Evolutionary conservation across 2,113 vertebrate genomes (phyloP).

Genomic region (Gambusia holbrooki): DNA sequence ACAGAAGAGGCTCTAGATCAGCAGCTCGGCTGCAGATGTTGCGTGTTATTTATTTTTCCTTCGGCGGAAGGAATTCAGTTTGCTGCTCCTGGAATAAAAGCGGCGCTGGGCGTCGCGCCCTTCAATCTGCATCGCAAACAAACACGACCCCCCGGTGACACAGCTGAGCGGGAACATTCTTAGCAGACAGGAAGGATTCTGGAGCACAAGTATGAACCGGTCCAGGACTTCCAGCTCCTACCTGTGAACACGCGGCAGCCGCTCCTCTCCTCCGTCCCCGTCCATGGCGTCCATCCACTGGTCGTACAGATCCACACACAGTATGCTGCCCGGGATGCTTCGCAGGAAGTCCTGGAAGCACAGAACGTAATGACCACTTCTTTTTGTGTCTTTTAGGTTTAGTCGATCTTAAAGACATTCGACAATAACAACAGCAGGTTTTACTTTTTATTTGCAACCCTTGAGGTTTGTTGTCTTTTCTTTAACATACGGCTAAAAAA

Average conservation of each 20-base stretch:
- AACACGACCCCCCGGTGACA: not conserved
- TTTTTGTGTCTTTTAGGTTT: not conserved
- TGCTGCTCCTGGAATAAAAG: constrained; percentile 23
- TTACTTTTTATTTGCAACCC: not conserved
- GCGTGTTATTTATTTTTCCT: constrained; percentile 19
- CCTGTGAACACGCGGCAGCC: constrained; percentile 84
- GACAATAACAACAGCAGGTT: not conserved
- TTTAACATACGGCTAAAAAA: not conserved
- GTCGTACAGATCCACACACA: constrained; percentile 87
- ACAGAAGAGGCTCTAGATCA: not conserved
- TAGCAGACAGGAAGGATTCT: not conserved
- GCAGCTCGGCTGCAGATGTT: not conserved
- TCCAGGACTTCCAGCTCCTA: constrained; percentile 51
- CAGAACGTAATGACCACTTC: not conserved
- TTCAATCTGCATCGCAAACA: not conserved
- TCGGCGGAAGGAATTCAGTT: constrained; percentile 22
- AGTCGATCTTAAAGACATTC: not conserved
- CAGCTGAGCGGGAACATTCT: not conserved
- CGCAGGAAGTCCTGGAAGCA: constrained; percentile 88
- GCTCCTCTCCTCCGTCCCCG: constrained; percentile 78
- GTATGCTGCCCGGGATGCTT: constrained; percentile 90
- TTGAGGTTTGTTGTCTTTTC: not conserved
- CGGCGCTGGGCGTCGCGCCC: too few relatives aligned
- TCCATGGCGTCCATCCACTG: constrained; percentile 89
- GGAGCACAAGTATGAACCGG: not conserved